Evolutionary conservation across 2,113 vertebrate genomes (phyloP).

Genomic region (Bothrops jararaca): DNA sequence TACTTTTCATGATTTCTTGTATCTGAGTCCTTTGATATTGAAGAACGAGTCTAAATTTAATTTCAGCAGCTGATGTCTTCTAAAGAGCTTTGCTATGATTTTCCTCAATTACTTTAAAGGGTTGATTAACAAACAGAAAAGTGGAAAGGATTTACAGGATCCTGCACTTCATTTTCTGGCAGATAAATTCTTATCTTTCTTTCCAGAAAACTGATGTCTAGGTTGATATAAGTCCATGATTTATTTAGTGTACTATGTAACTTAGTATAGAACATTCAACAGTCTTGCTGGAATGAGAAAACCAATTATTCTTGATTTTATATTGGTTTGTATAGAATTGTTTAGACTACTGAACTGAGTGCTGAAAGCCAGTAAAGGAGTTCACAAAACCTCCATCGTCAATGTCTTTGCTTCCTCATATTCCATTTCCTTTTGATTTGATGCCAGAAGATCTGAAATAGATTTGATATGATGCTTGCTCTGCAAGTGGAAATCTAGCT

Average conservation of each 20-base stretch:
- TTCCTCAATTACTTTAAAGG: not conserved
- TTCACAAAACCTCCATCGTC: not conserved
- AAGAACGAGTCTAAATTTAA: not conserved
- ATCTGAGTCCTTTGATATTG: not conserved
- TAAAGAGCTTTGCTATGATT: not conserved
- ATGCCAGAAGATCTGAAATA: not conserved
- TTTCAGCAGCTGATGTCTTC: not conserved
- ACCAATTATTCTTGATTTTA: not conserved
- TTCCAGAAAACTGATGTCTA: not conserved
- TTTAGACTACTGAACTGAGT: not conserved
- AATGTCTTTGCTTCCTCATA: not conserved
- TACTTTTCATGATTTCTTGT: not conserved
- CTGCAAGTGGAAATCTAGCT: not conserved
- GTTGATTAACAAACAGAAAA: not conserved
- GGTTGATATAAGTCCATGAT: not conserved
- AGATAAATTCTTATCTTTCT: not conserved
- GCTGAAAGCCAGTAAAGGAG: not conserved
- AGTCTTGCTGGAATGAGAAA: not conserved
- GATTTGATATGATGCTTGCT: not conserved
- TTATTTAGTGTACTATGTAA: not conserved
- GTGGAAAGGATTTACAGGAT: not conserved
- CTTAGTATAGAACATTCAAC: not conserved
- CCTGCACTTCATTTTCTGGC: not conserved
- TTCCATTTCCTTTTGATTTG: not conserved
- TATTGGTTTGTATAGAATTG: not conserved